These are phyloP conservation scores for Parnassius mnemosyne DNA, from an alignment of 2,888 invertebrate species.

Conservation along the genomic window DNA sequence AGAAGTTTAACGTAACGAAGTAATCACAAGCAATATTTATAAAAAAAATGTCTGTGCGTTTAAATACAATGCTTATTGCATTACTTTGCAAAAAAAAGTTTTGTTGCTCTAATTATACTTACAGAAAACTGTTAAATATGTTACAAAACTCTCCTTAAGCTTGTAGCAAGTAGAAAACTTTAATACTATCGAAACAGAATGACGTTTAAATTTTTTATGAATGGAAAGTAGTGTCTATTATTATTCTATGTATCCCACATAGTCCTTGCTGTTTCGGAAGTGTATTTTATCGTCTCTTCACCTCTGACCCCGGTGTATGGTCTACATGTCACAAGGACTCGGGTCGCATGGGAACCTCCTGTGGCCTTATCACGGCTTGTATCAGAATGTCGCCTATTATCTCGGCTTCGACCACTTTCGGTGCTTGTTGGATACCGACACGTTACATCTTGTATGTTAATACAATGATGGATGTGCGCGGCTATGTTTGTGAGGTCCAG, in stretches of 20 bases:
- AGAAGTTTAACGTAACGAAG: too few relatives aligned
- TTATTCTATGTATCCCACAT: constrained; percentile 25
- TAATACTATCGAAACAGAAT: constrained; percentile 5
- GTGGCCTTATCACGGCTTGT: constrained; percentile 70
- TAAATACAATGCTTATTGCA: too few relatives aligned
- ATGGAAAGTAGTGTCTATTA: constrained; percentile 11
- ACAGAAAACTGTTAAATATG: background rate
- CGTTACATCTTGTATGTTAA: constrained; percentile 59
- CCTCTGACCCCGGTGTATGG: constrained; percentile 51
- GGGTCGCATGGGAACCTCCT: constrained; percentile 72
- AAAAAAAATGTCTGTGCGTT: too few relatives aligned
- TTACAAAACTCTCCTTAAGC: background rate
- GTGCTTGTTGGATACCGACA: constrained; percentile 67
- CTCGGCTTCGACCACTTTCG: constrained; percentile 71
- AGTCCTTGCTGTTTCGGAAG: constrained; percentile 24
- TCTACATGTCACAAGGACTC: constrained; percentile 50
- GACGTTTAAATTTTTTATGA: constrained; percentile 11
- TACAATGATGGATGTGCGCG: constrained; percentile 75
- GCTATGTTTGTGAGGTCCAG: constrained; percentile 44
- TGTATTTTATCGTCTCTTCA: constrained; percentile 62
- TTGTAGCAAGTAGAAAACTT: background rate
- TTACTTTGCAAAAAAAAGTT: too few relatives aligned
- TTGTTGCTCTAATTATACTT: too few relatives aligned
- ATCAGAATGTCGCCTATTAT: constrained; percentile 78
- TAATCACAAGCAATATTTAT: too few relatives aligned